Evolutionary conservation across 2,113 vertebrate species (phyloP).

Genomic region (Muscicapa adusta): DNA sequence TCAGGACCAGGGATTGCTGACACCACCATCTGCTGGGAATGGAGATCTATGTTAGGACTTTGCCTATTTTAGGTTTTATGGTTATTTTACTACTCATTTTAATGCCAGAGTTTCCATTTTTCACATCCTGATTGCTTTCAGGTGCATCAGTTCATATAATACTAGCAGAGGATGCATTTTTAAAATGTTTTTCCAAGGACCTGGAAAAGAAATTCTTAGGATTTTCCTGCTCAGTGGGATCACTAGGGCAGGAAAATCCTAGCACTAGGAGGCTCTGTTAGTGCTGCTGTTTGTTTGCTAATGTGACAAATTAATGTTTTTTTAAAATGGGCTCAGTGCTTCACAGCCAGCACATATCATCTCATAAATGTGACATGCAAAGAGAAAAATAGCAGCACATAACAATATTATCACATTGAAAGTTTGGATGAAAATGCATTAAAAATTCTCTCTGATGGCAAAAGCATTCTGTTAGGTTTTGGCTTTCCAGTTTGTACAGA

Average conservation of each 20-base stretch:
- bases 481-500: neutral
- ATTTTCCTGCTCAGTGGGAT: neutral
- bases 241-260: neutral
- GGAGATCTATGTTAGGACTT: neutral
- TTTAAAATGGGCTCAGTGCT: neutral
- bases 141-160: neutral
- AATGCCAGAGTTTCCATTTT: conserved; percentile 1
- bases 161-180: neutral
- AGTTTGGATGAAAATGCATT: neutral
- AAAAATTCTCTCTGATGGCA: neutral
- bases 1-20: neutral
- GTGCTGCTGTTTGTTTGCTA: neutral
- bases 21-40: conserved; percentile 27
- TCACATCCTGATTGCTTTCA: neutral
- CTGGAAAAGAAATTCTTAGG: neutral
- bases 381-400: neutral
- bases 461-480: neutral
- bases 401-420: neutral
- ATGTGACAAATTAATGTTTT: neutral
- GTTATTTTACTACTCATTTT: neutral
- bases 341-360: neutral
- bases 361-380: neutral
- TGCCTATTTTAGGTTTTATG: neutral
- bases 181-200: neutral
- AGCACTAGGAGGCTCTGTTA: neutral